phyloP scores from a whole-genome alignment of 2,113 vertebrate species.

The Brachionichthys hirsutus region DNA sequence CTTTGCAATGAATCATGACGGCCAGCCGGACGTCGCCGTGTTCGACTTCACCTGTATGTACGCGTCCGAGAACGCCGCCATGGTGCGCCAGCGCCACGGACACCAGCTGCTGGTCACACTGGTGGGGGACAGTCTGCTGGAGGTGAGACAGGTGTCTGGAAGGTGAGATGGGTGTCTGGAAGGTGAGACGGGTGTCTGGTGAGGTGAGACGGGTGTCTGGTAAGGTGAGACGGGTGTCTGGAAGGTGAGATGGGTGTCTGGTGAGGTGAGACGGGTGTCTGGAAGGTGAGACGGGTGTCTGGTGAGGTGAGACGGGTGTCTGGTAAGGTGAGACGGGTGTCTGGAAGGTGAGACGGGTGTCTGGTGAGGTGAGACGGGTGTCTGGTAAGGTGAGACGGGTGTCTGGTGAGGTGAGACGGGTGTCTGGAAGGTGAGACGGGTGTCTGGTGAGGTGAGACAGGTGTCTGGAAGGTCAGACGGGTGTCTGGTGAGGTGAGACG shows the following conservation, averaged over 20 bases:
- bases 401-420: neutral
- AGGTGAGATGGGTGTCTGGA: neutral
- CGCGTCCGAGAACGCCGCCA: constrained; percentile 89
- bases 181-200: neutral
- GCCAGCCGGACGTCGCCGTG: constrained; percentile 95
- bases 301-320: too few species aligned
- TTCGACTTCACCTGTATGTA: constrained; percentile 99
- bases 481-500: too few species aligned
- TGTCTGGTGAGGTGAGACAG: too few species aligned
- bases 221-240: too few species aligned
- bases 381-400: neutral
- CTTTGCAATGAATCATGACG: constrained; percentile 96
- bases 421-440: neutral
- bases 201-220: too few species aligned
- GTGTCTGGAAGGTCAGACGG: too few species aligned
- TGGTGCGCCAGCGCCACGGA: constrained; percentile 84
- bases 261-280: constrained; percentile 78
- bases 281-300: neutral
- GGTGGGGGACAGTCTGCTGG: constrained; percentile 95
- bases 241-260: constrained; percentile 68
- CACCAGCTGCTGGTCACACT: constrained; percentile 87
- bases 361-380: constrained; percentile 82
- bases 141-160: constrained; percentile 74
- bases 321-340: too few species aligned
- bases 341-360: constrained; percentile 52